Evolutionary conservation across 1,140 invertebrate genomes (phyloP).

Genomic region (Calosoma granatense): DNA sequence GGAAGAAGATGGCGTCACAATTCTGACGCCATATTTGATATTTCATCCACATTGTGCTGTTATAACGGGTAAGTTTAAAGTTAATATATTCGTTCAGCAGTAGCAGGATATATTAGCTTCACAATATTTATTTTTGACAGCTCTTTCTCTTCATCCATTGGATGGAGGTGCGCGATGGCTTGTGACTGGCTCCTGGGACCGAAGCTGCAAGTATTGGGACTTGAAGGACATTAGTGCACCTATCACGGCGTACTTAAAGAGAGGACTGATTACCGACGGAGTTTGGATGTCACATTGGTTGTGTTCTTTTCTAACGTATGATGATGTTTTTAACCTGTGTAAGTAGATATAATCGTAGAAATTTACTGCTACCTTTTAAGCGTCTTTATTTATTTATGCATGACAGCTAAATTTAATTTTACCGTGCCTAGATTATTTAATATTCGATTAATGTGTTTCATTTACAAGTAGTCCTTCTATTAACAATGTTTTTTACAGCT

Average conservation of each 20-base stretch:
- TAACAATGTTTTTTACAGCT: not conserved
- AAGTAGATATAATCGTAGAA: too few relatives aligned
- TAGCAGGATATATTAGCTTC: not conserved
- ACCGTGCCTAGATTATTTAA: too few relatives aligned
- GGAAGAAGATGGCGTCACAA: constrained; percentile 29
- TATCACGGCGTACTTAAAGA: not conserved
- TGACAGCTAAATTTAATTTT: too few relatives aligned
- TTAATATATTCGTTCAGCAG: constrained; percentile 13
- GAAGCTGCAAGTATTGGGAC: not conserved
- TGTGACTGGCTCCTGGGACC: not conserved
- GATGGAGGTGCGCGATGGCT: not conserved
- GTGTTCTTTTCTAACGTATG: not conserved
- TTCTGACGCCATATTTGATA: constrained; percentile 34
- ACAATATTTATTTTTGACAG: not conserved
- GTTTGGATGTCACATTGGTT: not conserved
- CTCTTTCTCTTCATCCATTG: not conserved
- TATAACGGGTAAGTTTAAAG: constrained; percentile 36
- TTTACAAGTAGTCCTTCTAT: too few relatives aligned
- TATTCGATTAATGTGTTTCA: too few relatives aligned
- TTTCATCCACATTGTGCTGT: constrained; percentile 26
- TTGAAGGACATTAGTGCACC: not conserved
- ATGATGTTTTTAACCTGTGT: not conserved
- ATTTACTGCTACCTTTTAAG: too few relatives aligned
- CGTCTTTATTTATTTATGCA: too few relatives aligned
- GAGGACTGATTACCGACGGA: not conserved